These are phyloP conservation scores for Anomalospiza imberbis DNA, from an alignment of 2,797 vertebrate species.

Conservation along the genomic window DNA sequence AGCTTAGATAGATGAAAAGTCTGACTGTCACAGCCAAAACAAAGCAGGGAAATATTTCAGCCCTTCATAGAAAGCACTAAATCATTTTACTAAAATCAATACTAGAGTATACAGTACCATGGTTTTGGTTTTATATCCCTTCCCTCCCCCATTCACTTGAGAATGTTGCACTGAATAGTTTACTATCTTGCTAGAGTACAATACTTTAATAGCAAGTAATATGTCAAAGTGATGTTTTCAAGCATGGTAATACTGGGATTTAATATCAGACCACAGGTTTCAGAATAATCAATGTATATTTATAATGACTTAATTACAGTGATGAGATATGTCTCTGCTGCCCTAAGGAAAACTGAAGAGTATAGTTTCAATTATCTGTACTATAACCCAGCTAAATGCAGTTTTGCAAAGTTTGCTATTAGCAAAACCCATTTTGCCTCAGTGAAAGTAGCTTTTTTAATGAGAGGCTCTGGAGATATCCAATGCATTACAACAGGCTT, in stretches of 20 bases:
- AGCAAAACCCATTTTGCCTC: background rate
- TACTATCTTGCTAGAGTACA: background rate
- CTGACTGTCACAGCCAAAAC: background rate
- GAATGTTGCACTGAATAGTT: background rate
- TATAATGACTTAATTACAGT: conserved; percentile 53
- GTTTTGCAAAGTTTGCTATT: conserved; percentile 5
- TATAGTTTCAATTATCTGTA: conserved; percentile 6
- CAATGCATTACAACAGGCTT: background rate
- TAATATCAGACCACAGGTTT: conserved; percentile 31
- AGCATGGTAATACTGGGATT: background rate
- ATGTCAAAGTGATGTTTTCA: background rate
- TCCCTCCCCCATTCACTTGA: background rate
- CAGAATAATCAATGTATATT: conserved; percentile 46
- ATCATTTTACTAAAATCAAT: conserved; percentile 41
- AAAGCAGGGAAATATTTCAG: conserved; percentile 10
- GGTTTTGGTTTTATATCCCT: background rate
- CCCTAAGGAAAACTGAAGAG: background rate
- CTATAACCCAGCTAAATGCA: background rate
- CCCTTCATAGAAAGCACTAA: conserved; percentile 1
- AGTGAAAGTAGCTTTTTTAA: background rate
- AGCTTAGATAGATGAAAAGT: background rate
- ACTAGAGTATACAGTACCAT: background rate
- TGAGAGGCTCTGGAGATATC: background rate
- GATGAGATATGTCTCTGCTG: conserved; percentile 15
- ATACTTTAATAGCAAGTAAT: background rate